These are phyloP conservation scores for Poeciliopsis paucimaculata DNA, from an alignment of 2,797 vertebrate genomes.

Conservation along the genomic window DNA sequence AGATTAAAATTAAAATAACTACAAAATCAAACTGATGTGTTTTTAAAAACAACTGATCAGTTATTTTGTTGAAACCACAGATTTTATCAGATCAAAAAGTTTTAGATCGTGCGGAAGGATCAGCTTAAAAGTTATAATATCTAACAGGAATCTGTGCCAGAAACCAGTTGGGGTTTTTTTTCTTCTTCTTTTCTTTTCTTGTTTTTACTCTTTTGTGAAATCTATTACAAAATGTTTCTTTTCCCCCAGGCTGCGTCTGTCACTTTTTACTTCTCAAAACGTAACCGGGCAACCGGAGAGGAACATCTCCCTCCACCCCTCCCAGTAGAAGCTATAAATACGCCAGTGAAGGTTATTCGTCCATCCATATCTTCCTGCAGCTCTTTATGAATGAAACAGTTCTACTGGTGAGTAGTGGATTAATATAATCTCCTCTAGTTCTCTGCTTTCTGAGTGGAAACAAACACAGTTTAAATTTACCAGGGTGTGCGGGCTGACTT, in stretches of 20 bases:
- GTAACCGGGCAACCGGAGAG: neutral
- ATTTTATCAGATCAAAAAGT: neutral
- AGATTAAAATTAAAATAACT: neutral
- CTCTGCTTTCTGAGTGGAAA: neutral
- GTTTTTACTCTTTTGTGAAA: neutral
- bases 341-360: neutral
- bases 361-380: neutral
- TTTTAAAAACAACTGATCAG: neutral
- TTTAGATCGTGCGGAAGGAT: neutral
- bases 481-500: neutral
- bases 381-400: neutral
- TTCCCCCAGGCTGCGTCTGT: too few species aligned
- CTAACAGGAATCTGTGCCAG: neutral
- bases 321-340: conserved; percentile 13
- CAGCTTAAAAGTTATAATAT: neutral
- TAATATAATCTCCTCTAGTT: conserved; percentile 2
- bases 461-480: neutral
- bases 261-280: neutral
- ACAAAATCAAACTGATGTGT: neutral
- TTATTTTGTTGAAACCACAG: neutral
- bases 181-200: neutral
- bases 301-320: neutral
- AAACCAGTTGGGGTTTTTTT: too few species aligned
- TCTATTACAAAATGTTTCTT: neutral
- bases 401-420: conserved; percentile 20